phyloP scores from a whole-genome alignment of 2,797 vertebrate species.

The Dallia pectoralis region DNA sequence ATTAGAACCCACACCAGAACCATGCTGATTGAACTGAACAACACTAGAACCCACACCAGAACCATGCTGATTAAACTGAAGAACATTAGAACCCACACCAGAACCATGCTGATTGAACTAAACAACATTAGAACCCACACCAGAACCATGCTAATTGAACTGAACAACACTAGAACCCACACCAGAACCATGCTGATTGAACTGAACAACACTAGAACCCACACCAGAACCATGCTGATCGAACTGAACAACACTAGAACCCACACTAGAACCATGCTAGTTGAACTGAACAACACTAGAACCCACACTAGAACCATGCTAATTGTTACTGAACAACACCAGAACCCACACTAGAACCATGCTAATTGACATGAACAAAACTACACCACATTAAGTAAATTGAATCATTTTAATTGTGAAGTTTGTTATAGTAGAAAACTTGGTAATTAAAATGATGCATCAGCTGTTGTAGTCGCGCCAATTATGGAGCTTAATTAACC shows the following conservation, averaged over 20 bases:
- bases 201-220: neutral
- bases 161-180: neutral
- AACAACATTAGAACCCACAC: neutral
- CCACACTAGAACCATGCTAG: no score
- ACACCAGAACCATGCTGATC: neutral
- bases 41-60: neutral
- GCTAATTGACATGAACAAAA: neutral
- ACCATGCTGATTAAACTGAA: neutral
- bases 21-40: no score
- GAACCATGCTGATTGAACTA: no score
- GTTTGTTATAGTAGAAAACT: neutral
- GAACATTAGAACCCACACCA: neutral
- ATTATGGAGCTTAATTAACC: constrained; percentile 46
- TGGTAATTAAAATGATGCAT: neutral
- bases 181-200: no score
- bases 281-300: neutral
- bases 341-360: neutral
- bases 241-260: neutral
- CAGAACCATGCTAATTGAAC: neutral
- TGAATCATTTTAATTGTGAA: neutral
- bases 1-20: neutral
- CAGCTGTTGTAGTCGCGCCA: neutral
- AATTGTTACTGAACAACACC: neutral
- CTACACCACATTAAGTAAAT: neutral
- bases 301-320: neutral